Conservation (phyloP, 2,888 invertebrate genomes). For the Lamellibrachia satsuma region DNA sequence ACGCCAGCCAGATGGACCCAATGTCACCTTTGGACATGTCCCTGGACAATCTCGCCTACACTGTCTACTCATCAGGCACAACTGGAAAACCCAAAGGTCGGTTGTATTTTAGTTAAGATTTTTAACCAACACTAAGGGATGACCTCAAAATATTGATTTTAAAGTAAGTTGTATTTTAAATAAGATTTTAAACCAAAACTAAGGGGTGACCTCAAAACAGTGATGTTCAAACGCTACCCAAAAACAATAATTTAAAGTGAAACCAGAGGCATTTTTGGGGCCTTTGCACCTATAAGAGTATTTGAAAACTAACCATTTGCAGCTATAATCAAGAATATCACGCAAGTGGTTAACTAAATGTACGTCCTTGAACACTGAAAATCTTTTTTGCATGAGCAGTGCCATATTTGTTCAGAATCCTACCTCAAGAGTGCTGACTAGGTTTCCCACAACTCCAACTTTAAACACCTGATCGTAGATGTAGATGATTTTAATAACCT, state of each 20-base stretch:
- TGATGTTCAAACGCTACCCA: neutral
- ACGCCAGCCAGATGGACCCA: constrained; percentile 21
- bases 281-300: neutral
- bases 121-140: neutral
- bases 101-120: neutral
- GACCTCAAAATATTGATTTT: neutral
- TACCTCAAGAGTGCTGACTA: no score
- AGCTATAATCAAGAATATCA: no score
- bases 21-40: constrained; percentile 36
- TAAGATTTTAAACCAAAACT: neutral
- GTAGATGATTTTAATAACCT: no score
- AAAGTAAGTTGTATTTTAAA: neutral
- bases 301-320: no score
- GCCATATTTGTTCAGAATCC: no score
- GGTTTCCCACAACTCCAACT: no score
- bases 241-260: neutral
- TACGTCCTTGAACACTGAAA: no score
- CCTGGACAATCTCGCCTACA: constrained; percentile 64
- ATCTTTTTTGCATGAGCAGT: no score
- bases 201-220: neutral
- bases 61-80: constrained; percentile 66
- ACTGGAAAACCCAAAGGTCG: constrained; percentile 67
- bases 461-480: no score
- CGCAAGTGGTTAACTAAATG: no score
- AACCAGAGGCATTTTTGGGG: neutral